Evolutionary conservation across 30 jellyfish, hydroid and myxozoan species (phyloP).

Genomic region (Hydractinia echinata): DNA sequence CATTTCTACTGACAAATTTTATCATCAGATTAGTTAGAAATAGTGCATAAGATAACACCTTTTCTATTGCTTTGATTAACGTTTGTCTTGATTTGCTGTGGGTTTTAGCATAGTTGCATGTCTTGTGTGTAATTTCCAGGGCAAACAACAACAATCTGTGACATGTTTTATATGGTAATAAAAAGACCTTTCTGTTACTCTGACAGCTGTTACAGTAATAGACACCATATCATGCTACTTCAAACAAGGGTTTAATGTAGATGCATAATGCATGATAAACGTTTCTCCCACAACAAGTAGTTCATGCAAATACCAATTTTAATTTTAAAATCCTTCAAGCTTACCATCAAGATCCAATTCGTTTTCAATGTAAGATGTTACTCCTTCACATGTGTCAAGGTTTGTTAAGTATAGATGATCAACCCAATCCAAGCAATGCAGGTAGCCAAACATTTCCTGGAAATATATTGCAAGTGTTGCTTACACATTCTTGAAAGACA

Average conservation of each 20-base stretch:
- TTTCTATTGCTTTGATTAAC: no score
- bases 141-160: no score
- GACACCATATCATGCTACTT: no score
- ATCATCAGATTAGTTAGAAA: no score
- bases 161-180: no score
- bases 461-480: background rate
- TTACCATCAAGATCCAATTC: conserved; percentile 38
- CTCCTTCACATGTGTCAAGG: conserved; percentile 30
- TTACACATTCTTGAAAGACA: background rate
- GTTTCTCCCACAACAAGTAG: background rate
- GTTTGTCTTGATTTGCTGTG: no score
- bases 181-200: no score
- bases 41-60: no score
- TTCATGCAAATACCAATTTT: background rate
- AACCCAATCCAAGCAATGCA: conserved; percentile 24
- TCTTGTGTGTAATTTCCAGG: no score
- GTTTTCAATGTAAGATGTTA: conserved; percentile 19
- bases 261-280: background rate
- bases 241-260: background rate
- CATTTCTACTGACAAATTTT: no score
- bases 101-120: no score
- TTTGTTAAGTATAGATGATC: conserved; percentile 31
- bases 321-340: background rate
- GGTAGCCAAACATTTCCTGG: conserved; percentile 9
- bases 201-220: no score